Evolutionary conservation across 2,888 invertebrate species (phyloP).

Genomic region (Poecilobothrus nobilitatus): DNA sequence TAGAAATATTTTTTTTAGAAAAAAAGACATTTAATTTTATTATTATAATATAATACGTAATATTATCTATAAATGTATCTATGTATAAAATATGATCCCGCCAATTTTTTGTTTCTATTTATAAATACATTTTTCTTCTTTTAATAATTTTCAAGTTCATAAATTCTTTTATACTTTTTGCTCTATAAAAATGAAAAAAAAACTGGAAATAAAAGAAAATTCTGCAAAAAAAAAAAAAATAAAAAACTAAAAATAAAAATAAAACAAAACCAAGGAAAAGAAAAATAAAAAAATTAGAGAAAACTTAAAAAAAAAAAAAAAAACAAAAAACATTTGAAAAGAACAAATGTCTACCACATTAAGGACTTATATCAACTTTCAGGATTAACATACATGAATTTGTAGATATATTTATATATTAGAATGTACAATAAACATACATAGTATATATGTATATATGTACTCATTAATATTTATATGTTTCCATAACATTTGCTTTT

Average conservation of each 20-base stretch:
- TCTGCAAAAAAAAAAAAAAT: neutral
- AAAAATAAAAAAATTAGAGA: neutral
- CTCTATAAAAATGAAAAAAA: neutral
- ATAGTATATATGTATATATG: too few species aligned
- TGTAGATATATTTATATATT: too few species aligned
- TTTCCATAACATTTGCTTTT: too few species aligned
- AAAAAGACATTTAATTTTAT: too few species aligned
- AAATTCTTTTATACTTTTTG: neutral
- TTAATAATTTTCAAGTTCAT: conserved; percentile 1
- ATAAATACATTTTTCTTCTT: neutral
- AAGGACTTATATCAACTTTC: neutral
- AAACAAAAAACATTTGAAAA: neutral
- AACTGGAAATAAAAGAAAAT: neutral
- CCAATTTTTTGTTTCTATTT: too few species aligned
- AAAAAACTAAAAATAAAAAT: neutral
- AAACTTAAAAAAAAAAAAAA: neutral
- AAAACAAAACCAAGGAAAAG: neutral
- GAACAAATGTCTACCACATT: conserved; percentile 1
- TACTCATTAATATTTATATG: too few species aligned
- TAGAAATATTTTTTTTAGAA: too few species aligned
- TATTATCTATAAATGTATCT: too few species aligned
- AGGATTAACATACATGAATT: neutral
- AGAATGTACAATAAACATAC: too few species aligned
- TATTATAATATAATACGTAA: too few species aligned
- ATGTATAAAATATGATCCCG: too few species aligned